A percentile compares a stretch with the other conserved stretches of the same genome.
Conservation (phyloP, 2,113 vertebrate genomes). For the Pedionomus torquatus region DNA sequence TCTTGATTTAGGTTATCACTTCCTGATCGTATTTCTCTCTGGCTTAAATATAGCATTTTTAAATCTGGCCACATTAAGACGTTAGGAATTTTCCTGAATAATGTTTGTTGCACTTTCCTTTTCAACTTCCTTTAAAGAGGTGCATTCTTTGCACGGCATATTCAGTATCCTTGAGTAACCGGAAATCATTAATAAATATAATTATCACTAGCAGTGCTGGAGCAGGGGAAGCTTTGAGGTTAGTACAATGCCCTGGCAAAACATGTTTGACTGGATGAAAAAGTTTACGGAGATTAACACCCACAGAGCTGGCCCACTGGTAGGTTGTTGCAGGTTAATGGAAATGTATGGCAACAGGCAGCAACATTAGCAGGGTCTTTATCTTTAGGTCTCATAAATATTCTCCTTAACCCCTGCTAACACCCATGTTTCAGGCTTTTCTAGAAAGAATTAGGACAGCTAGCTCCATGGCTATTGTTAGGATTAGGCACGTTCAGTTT, state of each 20-base stretch:
- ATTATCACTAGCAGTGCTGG: not conserved
- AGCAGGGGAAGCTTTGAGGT: not conserved
- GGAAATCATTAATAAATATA: conserved; percentile 29
- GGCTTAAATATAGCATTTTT: not conserved
- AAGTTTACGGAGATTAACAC: conserved; percentile 25
- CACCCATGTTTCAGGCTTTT: not conserved
- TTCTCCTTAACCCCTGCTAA: conserved; percentile 19
- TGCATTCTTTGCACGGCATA: not conserved
- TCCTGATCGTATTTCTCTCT: not conserved
- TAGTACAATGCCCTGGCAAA: not conserved
- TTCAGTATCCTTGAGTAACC: not conserved
- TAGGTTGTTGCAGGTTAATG: conserved; percentile 44
- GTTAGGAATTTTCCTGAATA: not conserved
- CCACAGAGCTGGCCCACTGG: conserved; percentile 3
- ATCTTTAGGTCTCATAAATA: conserved; percentile 34
- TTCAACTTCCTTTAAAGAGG: not conserved
- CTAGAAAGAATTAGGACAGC: not conserved
- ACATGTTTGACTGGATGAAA: not conserved
- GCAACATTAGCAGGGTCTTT: conserved; percentile 31
- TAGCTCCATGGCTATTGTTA: not conserved
- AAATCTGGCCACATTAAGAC: not conserved
- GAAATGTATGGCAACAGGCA: conserved; percentile 46
- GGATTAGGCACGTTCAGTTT: not conserved
- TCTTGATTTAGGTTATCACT: not conserved
- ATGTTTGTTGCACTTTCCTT: not conserved